Evolutionary conservation across 2,797 vertebrate genomes (phyloP).

Genomic region (Anguilla obscura): DNA sequence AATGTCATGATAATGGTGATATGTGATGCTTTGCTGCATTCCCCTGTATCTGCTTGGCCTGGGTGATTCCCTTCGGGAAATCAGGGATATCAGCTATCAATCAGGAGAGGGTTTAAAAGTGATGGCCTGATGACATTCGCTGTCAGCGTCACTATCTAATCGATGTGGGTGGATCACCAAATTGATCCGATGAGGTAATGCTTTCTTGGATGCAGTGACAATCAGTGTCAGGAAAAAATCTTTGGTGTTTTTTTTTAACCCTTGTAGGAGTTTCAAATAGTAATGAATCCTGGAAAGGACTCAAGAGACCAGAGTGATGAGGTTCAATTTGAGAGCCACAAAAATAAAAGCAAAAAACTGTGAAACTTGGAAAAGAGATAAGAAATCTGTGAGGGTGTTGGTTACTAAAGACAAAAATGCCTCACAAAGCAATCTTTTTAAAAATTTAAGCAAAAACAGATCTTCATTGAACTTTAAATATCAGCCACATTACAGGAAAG

Average conservation of each 20-base stretch:
- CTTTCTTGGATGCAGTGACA: background rate
- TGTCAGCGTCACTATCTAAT: background rate
- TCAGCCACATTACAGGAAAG: background rate
- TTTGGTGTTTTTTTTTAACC: background rate
- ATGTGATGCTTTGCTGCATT: background rate
- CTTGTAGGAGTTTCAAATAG: background rate
- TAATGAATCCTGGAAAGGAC: background rate
- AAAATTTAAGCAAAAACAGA: background rate
- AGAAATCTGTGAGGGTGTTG: background rate
- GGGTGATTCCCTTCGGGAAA: background rate
- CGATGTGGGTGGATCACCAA: background rate
- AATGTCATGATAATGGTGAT: background rate
- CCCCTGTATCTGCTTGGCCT: background rate
- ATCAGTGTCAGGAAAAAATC: background rate
- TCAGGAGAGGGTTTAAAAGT: background rate
- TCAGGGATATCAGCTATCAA: background rate
- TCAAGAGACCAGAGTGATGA: background rate
- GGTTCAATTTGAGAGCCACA: background rate
- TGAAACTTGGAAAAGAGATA: background rate
- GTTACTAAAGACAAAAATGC: background rate
- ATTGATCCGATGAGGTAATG: background rate
- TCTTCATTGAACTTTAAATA: conserved; percentile 1
- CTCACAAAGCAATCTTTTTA: background rate
- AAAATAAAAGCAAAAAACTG: background rate
- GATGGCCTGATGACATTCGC: background rate